phyloP scores from a whole-genome alignment of 2,113 vertebrate genomes.

The Astatotilapia flaviijosephi region DNA sequence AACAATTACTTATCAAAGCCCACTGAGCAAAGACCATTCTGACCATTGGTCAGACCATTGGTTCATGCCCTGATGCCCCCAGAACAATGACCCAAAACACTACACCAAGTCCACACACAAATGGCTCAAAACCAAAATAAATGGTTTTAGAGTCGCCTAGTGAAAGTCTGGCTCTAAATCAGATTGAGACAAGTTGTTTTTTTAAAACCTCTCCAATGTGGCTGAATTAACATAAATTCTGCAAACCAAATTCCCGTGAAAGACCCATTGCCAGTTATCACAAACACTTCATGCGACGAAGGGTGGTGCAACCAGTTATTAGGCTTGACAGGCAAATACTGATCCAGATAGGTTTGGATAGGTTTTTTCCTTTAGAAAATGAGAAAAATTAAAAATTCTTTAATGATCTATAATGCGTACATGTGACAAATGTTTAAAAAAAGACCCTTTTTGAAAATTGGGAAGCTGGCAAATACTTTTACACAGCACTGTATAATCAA shows the following conservation, averaged over 20 bases:
- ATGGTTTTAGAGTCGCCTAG: neutral
- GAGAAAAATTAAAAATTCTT: accelerated
- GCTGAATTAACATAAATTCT: neutral
- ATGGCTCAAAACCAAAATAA: neutral
- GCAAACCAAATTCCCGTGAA: neutral
- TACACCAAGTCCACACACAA: neutral
- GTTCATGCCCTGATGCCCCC: neutral
- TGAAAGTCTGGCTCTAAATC: neutral
- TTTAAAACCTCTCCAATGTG: neutral
- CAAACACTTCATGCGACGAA: neutral
- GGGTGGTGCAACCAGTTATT: neutral
- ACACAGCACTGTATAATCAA: neutral
- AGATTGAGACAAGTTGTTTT: neutral
- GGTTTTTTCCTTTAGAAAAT: neutral
- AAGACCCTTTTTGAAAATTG: neutral
- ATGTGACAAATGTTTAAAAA: neutral
- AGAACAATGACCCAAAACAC: neutral
- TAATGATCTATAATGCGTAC: neutral
- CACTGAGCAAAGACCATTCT: neutral
- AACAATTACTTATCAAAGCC: neutral
- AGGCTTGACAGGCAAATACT: neutral
- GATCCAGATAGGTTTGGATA: neutral
- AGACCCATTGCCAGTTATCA: neutral
- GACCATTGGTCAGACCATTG: neutral
- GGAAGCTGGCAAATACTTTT: neutral